Conservation (phyloP, 2,888 invertebrate genomes). For the Pheosia tremula region DNA sequence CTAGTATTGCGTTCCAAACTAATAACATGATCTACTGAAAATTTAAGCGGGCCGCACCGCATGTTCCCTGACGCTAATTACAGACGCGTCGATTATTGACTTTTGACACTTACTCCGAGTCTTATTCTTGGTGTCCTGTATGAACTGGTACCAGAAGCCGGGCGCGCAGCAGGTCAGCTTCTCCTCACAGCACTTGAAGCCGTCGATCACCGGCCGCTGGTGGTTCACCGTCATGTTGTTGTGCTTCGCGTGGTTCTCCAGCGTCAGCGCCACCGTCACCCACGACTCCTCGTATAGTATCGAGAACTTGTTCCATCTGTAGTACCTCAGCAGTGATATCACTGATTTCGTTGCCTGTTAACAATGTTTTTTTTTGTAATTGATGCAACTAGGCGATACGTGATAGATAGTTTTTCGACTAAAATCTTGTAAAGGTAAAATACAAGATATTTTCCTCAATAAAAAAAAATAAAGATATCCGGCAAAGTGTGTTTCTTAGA, state of each 20-base stretch:
- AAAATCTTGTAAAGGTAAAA: neutral
- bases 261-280: constrained; percentile 92
- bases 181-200: constrained; percentile 91
- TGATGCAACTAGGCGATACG: no score
- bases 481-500: neutral
- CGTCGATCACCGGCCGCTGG: constrained; percentile 88
- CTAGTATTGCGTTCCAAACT: no score
- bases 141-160: constrained; percentile 92
- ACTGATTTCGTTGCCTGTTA: constrained; percentile 96
- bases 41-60: no score
- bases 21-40: no score
- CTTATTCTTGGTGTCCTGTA: constrained; percentile 93
- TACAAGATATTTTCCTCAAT: neutral
- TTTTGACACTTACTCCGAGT: constrained; percentile 92
- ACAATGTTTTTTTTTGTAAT: constrained; percentile 11
- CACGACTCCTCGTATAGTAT: constrained; percentile 93
- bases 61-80: no score
- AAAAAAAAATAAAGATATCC: neutral
- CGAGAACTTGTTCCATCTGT: constrained; percentile 97
- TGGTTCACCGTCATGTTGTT: constrained; percentile 94
- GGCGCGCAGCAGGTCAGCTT: constrained; percentile 90
- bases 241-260: constrained; percentile 89
- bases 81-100: no score
- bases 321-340: constrained; percentile 94
- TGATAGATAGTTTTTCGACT: no score